Evolutionary conservation across 2,797 vertebrate species (phyloP).

Genomic region (Chromis chromis): DNA sequence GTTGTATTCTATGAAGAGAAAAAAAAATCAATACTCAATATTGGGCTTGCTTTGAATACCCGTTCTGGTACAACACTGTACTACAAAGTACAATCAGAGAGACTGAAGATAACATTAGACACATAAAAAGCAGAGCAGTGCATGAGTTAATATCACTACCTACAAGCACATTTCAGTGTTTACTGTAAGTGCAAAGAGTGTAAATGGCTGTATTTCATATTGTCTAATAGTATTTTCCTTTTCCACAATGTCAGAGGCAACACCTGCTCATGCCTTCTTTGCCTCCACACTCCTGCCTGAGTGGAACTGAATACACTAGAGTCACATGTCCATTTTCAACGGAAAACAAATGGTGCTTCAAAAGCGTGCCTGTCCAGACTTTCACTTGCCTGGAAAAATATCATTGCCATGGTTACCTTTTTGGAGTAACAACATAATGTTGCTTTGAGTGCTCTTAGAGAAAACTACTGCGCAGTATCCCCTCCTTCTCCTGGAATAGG

Average conservation of each 20-base stretch:
- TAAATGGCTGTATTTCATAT: slow-evolving; percentile 42
- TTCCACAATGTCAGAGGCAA: slow-evolving; percentile 20
- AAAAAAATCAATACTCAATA: slow-evolving; percentile 43
- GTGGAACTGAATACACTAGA: slow-evolving; percentile 45
- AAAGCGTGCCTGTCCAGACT: slow-evolving; percentile 74
- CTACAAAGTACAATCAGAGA: slow-evolving; percentile 39
- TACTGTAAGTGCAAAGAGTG: slow-evolving; percentile 42
- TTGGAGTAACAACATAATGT: slow-evolving; percentile 56
- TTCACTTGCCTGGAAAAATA: slow-evolving; percentile 72
- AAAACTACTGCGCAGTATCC: slow-evolving; percentile 50
- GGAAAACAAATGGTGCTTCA: slow-evolving; percentile 75
- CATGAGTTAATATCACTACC: slow-evolving; percentile 29
- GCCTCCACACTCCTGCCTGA: slow-evolving; percentile 39
- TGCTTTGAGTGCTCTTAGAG: slow-evolving; percentile 67
- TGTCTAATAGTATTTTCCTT: slow-evolving; percentile 28
- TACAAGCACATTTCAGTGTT: slow-evolving; percentile 46
- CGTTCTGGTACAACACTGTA: background rate
- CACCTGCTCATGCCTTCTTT: slow-evolving; percentile 39
- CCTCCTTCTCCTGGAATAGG: slow-evolving; percentile 39
- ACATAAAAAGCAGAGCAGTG: slow-evolving; percentile 23
- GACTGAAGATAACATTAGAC: slow-evolving; percentile 19
- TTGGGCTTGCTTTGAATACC: slow-evolving; percentile 28
- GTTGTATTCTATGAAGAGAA: slow-evolving; percentile 14
- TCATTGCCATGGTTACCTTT: slow-evolving; percentile 75
- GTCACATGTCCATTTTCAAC: slow-evolving; percentile 49